A percentile compares a stretch with the other conserved stretches of the same genome.
Evolutionary conservation across 2,888 invertebrate species (phyloP).

Genomic region (Lasioglossum villosulum): DNA sequence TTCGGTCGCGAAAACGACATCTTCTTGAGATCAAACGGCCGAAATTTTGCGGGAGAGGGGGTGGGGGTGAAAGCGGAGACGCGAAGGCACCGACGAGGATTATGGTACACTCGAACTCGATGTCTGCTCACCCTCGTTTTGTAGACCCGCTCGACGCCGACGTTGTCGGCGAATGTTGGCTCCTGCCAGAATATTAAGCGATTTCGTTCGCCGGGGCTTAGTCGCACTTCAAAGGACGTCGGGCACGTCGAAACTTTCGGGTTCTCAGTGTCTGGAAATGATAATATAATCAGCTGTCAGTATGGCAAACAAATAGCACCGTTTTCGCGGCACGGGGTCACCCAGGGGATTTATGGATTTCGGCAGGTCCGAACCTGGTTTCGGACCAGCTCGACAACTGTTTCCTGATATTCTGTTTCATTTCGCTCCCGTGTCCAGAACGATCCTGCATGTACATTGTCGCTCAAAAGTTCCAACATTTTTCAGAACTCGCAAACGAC

Average conservation of each 20-base stretch:
- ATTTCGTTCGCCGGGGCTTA: conserved; percentile 86
- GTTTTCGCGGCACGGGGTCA: conserved; percentile 13
- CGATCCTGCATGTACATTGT: not conserved
- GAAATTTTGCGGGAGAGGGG: conserved; percentile 10
- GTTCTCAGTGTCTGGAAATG: conserved; percentile 85
- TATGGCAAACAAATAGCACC: conserved; percentile 42
- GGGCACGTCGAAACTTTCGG: conserved; percentile 88
- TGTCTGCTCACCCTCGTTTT: conserved; percentile 86
- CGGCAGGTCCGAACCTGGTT: not conserved
- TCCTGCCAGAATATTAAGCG: conserved; percentile 88
- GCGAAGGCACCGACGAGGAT: conserved; percentile 26
- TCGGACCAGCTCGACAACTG: not conserved
- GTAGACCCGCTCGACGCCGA: conserved; percentile 86
- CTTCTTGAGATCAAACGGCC: conserved; percentile 43
- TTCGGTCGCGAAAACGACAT: conserved; percentile 27
- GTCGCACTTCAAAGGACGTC: conserved; percentile 86
- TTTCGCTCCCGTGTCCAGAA: not conserved
- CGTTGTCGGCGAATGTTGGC: conserved; percentile 87
- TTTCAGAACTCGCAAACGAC: too few relatives aligned
- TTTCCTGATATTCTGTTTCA: not conserved
- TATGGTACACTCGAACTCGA: conserved; percentile 43
- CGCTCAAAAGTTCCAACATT: not conserved
- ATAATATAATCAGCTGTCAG: conserved; percentile 45
- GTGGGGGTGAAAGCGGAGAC: conserved; percentile 18
- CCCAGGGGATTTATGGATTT: not conserved